Conservation (phyloP, 2,113 vertebrate genomes). For the Hippopotamus amphibius region DNA sequence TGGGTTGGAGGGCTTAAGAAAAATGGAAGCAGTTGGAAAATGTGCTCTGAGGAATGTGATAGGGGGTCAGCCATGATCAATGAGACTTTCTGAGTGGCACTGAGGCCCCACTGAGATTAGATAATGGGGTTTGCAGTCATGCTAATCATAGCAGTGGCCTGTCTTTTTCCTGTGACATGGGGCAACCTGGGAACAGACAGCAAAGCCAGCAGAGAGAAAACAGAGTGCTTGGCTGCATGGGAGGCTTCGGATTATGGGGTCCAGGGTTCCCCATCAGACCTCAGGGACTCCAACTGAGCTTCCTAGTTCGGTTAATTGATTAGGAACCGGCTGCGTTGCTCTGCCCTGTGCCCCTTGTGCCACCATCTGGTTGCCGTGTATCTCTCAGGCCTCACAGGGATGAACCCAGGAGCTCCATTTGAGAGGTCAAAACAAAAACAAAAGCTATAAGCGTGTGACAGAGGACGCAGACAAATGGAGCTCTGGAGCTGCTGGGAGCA, state of each 20-base stretch:
- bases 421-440: not conserved
- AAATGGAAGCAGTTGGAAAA: constrained; percentile 24
- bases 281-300: not conserved
- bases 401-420: not conserved
- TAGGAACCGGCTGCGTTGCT: not conserved
- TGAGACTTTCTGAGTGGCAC: not conserved
- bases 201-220: not conserved
- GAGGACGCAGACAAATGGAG: not conserved
- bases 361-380: not conserved
- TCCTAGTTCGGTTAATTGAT: not conserved
- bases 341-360: not conserved
- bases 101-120: constrained; percentile 5
- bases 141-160: not conserved
- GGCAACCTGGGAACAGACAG: not conserved
- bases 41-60: not conserved
- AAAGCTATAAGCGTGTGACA: not conserved
- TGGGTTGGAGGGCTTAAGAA: not conserved
- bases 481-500: not conserved
- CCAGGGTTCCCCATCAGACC: not conserved
- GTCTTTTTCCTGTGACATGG: constrained; percentile 35
- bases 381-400: not conserved
- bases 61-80: not conserved
- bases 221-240: not conserved
- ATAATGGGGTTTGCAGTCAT: not conserved
- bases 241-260: not conserved